Conservation (phyloP, 2,888 invertebrate species). For the Drosophila kanekoi region DNA sequence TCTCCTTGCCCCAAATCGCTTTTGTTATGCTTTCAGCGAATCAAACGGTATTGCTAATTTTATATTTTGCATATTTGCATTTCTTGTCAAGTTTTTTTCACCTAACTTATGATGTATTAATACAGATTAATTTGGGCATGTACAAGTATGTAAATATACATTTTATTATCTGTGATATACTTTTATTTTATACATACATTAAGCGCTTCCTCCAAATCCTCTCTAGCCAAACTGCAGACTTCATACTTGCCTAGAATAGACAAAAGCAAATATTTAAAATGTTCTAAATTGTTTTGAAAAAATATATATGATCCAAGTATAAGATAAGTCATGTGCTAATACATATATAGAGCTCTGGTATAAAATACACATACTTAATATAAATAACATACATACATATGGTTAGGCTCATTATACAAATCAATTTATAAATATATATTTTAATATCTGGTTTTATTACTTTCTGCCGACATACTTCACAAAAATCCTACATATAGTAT, state of each 20-base stretch:
- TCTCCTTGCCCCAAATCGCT: background rate
- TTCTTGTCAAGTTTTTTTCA: background rate
- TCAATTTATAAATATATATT: too few species aligned
- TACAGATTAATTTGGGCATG: background rate
- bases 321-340: too few species aligned
- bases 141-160: too few species aligned
- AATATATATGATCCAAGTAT: too few species aligned
- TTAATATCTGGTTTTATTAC: background rate
- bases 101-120: background rate
- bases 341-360: too few species aligned
- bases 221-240: conserved; percentile 87
- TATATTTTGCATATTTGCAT: background rate
- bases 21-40: conserved; percentile 14
- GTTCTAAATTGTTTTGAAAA: background rate
- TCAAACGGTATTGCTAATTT: background rate
- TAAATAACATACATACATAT: background rate
- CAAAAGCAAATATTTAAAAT: background rate
- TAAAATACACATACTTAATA: background rate
- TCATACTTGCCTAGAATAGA: conserved; percentile 86
- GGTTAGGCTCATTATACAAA: too few species aligned
- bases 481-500: background rate
- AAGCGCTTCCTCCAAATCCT: conserved; percentile 87
- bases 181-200: conserved; percentile 85
- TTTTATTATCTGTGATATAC: background rate
- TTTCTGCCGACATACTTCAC: background rate